Conservation (phyloP, 30 jellyfish, hydroid and myxozoan species). For the Rhopilema esculentum region DNA sequence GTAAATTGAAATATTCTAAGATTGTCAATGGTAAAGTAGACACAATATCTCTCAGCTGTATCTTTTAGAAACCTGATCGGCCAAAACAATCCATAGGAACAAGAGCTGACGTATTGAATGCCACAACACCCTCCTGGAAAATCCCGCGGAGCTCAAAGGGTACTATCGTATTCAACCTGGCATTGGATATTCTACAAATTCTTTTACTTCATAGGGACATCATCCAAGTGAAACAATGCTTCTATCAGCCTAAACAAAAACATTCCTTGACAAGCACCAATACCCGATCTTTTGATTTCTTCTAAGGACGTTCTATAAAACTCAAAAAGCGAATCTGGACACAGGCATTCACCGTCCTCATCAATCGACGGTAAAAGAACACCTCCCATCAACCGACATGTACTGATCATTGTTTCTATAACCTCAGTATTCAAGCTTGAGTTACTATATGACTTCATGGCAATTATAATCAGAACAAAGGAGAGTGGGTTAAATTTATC, state of each 20-base stretch:
- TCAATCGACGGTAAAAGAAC: not conserved
- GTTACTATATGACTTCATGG: slow-evolving; percentile 30
- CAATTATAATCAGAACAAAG: slow-evolving; percentile 42
- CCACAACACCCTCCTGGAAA: no score
- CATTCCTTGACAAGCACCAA: slow-evolving; percentile 1
- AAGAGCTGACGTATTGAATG: no score
- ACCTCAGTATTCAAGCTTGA: slow-evolving; percentile 7
- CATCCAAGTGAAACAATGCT: no score
- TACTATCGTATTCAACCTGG: no score
- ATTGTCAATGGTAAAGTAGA: no score
- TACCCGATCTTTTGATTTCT: not conserved
- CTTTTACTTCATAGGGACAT: no score
- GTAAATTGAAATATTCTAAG: no score
- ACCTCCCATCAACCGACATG: not conserved
- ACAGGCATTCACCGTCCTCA: not conserved
- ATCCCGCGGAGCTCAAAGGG: no score
- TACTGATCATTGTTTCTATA: not conserved
- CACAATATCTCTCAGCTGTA: no score
- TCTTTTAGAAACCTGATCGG: no score
- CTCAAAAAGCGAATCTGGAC: slow-evolving; percentile 21
- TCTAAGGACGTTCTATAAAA: not conserved
- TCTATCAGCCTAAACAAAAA: not conserved
- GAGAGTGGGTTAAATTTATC: slow-evolving; percentile 1
- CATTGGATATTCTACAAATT: no score
- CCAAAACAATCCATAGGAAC: no score